phyloP scores from a whole-genome alignment of 2,888 invertebrate species.

The Julus scanicus region DNA sequence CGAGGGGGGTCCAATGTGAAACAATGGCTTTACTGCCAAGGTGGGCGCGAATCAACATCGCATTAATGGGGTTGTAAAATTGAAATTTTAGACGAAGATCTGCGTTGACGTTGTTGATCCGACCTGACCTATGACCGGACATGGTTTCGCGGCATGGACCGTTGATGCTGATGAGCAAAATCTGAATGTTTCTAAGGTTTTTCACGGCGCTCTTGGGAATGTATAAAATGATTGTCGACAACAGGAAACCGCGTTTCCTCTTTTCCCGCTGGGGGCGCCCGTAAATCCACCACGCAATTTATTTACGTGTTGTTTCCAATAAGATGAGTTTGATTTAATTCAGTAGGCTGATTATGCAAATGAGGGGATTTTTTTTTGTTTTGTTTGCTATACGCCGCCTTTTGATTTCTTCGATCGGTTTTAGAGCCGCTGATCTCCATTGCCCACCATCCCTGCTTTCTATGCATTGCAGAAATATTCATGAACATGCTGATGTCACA shows the following conservation, averaged over 20 bases:
- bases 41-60: neutral
- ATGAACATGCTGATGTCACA: neutral
- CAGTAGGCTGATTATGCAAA: neutral
- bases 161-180: neutral
- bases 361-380: neutral
- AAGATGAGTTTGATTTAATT: neutral
- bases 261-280: neutral
- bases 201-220: neutral
- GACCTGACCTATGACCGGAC: neutral
- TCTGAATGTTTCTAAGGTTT: neutral
- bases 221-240: neutral
- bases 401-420: too few relatives aligned
- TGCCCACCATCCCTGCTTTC: neutral
- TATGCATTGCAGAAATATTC: too few relatives aligned
- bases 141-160: neutral
- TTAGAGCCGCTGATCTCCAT: neutral
- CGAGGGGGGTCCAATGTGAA: too few relatives aligned
- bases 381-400: neutral
- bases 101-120: neutral
- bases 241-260: neutral
- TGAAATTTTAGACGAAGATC: neutral
- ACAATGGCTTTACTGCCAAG: conserved; percentile 7
- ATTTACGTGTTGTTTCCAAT: neutral
- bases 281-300: conserved; percentile 2
- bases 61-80: neutral